These are phyloP conservation scores for Tridacna gigas DNA, from an alignment of 2,888 invertebrate genomes.

Conservation along the genomic window DNA sequence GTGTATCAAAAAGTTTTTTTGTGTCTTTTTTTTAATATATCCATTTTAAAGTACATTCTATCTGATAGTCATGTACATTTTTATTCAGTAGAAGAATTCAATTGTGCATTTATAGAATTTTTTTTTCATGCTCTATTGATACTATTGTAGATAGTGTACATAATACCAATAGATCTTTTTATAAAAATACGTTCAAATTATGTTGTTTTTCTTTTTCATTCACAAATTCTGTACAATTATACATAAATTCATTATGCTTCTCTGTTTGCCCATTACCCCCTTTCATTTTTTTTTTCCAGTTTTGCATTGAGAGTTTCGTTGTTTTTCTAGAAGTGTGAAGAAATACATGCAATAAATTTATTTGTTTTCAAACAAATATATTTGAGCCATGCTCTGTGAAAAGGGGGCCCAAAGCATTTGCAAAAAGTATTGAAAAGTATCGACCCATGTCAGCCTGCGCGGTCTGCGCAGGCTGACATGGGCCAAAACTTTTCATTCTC, in stretches of 20 bases:
- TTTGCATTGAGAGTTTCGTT: no score
- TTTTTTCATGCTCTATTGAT: slow-evolving; percentile 1
- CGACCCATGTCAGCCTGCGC: no score
- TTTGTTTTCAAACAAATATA: no score
- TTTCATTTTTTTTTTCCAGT: no score
- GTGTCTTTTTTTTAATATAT: slow-evolving; percentile 12
- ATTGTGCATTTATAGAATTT: slow-evolving; percentile 27
- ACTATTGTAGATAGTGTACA: slow-evolving; percentile 26
- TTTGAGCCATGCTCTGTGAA: no score
- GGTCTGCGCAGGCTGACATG: no score
- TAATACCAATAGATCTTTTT: slow-evolving; percentile 23
- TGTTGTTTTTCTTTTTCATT: neutral
- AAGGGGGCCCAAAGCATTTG: no score
- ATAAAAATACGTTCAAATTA: slow-evolving; percentile 22
- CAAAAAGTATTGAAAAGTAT: no score
- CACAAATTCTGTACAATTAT: slow-evolving; percentile 24
- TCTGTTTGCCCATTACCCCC: no score
- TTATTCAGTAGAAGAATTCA: slow-evolving; percentile 12
- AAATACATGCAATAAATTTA: no score
- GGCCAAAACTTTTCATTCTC: no score
- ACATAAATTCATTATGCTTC: neutral
- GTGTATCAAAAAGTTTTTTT: neutral
- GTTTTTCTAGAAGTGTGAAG: no score
- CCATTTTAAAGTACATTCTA: slow-evolving; percentile 27
- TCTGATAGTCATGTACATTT: slow-evolving; percentile 19